These are phyloP conservation scores for Lasioglossum marginatum DNA, from an alignment of 2,888 invertebrate genomes.

Conservation along the genomic window DNA sequence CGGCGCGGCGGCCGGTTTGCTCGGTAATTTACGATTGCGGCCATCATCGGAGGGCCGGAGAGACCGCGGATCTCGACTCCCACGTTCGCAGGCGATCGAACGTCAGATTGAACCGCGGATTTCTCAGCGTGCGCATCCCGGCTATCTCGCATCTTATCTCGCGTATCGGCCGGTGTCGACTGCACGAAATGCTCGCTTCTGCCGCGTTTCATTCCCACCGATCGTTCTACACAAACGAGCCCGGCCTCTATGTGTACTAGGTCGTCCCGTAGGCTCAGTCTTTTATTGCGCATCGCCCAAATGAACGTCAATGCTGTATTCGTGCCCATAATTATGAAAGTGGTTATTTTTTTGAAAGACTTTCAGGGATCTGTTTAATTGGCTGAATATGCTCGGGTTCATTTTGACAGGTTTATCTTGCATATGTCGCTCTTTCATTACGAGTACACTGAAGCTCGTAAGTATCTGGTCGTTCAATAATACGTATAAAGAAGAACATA, in stretches of 20 bases:
- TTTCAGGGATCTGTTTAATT: too few species aligned
- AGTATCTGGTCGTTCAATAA: too few species aligned
- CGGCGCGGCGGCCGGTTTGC: neutral
- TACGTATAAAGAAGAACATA: too few species aligned
- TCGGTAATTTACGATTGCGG: slow-evolving; percentile 51
- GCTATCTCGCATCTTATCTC: slow-evolving; percentile 56
- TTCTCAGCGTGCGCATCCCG: slow-evolving; percentile 62
- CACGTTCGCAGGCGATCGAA: slow-evolving; percentile 61
- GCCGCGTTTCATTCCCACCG: slow-evolving; percentile 55
- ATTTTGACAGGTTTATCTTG: too few species aligned
- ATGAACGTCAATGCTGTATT: neutral
- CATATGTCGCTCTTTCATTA: too few species aligned
- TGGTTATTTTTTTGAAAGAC: too few species aligned
- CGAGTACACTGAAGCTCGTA: too few species aligned
- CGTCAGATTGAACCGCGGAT: slow-evolving; percentile 52
- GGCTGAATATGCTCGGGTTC: too few species aligned
- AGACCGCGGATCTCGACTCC: slow-evolving; percentile 40
- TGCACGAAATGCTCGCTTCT: slow-evolving; percentile 46
- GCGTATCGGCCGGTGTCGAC: slow-evolving; percentile 48
- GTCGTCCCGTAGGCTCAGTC: neutral
- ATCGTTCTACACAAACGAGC: slow-evolving; percentile 32
- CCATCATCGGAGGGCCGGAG: slow-evolving; percentile 28
- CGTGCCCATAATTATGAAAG: too few species aligned
- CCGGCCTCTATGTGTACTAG: neutral
- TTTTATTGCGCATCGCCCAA: neutral